Evolutionary conservation across 1,140 invertebrate species (phyloP).

Genomic region (Chironomus tepperi): DNA sequence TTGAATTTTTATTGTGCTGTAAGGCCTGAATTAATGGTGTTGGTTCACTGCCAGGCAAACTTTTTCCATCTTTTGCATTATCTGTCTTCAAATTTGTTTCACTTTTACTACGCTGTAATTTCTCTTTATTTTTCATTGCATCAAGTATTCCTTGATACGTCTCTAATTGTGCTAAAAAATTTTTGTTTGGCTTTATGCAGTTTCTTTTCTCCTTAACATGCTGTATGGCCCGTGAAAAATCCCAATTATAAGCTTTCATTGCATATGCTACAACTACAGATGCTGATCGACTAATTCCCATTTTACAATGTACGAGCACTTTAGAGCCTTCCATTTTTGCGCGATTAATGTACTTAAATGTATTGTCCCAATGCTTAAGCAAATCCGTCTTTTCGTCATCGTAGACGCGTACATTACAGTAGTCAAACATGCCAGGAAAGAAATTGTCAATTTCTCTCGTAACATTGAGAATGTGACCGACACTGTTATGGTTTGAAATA

Average conservation of each 20-base stretch:
- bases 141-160: slow-evolving; percentile 93
- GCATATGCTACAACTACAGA: slow-evolving; percentile 96
- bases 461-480: slow-evolving; percentile 93
- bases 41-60: slow-evolving; percentile 49
- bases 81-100: slow-evolving; percentile 76
- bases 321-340: slow-evolving; percentile 84
- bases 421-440: slow-evolving; percentile 94
- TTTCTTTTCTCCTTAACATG: slow-evolving; percentile 83
- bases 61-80: slow-evolving; percentile 39
- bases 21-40: slow-evolving; percentile 48
- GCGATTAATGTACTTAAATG: slow-evolving; percentile 91
- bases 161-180: slow-evolving; percentile 87
- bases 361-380: slow-evolving; percentile 93
- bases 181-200: slow-evolving; percentile 93
- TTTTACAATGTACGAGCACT: slow-evolving; percentile 96
- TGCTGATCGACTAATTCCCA: slow-evolving; percentile 96
- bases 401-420: slow-evolving; percentile 92
- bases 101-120: slow-evolving; percentile 82
- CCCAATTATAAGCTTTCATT: slow-evolving; percentile 96
- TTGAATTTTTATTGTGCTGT: slow-evolving; percentile 35
- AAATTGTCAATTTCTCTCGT: slow-evolving; percentile 99
- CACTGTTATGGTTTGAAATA: slow-evolving; percentile 46
- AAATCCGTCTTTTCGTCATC: slow-evolving; percentile 95
- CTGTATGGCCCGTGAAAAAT: slow-evolving; percentile 76
- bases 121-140: slow-evolving; percentile 93